These are phyloP conservation scores for Apeira syringaria DNA, from an alignment of 2,888 invertebrate species.

Conservation along the genomic window DNA sequence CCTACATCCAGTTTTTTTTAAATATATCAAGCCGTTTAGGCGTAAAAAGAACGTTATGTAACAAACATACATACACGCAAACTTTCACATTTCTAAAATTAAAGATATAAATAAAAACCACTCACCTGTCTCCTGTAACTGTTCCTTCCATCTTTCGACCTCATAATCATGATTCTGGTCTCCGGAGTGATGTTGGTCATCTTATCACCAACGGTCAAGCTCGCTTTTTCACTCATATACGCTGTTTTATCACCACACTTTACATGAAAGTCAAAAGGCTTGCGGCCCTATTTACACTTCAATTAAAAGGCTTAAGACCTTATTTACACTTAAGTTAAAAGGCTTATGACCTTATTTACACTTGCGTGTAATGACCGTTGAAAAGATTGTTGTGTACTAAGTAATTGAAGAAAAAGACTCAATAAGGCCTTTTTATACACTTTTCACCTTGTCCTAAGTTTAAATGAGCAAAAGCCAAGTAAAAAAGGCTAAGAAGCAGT, in stretches of 20 bases:
- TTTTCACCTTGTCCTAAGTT: too few species aligned
- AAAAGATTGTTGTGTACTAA: too few species aligned
- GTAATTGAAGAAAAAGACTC: too few species aligned
- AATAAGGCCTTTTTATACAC: too few species aligned
- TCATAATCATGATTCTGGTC: slow-evolving; percentile 74
- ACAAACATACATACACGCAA: too few species aligned
- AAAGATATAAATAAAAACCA: not conserved
- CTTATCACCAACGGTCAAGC: slow-evolving; percentile 48
- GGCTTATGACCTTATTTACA: not conserved
- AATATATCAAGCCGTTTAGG: too few species aligned
- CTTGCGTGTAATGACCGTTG: too few species aligned
- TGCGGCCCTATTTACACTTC: not conserved
- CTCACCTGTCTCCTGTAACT: slow-evolving; percentile 71
- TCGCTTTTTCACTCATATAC: slow-evolving; percentile 67
- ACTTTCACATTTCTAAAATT: too few species aligned
- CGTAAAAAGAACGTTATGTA: too few species aligned
- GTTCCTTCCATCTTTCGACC: slow-evolving; percentile 60
- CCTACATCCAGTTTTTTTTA: too few species aligned
- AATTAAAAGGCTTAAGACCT: not conserved
- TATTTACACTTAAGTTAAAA: not conserved
- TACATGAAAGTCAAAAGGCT: slow-evolving; percentile 8
- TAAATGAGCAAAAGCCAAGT: too few species aligned
- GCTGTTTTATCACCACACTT: slow-evolving; percentile 29
- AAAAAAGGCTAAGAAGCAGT: not conserved
- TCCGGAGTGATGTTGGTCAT: slow-evolving; percentile 77